These are phyloP conservation scores for Decapterus maruadsi DNA, from an alignment of 2,797 vertebrate genomes.

Conservation along the genomic window DNA sequence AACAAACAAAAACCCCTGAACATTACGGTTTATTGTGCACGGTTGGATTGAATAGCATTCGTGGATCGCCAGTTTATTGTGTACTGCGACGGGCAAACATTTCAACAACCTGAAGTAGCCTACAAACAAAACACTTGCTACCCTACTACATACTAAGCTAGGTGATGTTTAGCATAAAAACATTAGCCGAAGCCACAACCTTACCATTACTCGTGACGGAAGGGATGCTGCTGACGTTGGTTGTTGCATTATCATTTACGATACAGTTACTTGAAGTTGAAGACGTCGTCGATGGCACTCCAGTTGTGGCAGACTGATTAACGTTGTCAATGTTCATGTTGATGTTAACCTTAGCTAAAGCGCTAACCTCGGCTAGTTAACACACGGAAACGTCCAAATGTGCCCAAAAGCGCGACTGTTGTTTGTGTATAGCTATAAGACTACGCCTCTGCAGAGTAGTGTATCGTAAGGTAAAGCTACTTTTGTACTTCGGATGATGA, in stretches of 20 bases:
- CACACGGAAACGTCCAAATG: constrained; percentile 23
- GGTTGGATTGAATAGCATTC: not conserved
- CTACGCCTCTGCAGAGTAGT: not conserved
- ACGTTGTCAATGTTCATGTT: constrained; percentile 83
- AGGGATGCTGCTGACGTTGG: constrained; percentile 78
- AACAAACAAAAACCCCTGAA: too few relatives aligned
- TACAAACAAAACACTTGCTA: not conserved
- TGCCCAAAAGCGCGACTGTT: not conserved
- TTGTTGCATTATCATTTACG: constrained; percentile 73
- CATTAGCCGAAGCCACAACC: constrained; percentile 28
- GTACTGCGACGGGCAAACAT: not conserved
- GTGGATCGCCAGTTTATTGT: too few relatives aligned
- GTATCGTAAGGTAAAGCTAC: not conserved
- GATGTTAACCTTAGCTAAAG: constrained; percentile 55
- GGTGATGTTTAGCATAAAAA: constrained; percentile 1
- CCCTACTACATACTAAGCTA: not conserved
- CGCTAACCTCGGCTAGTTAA: constrained; percentile 66
- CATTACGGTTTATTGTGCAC: too few relatives aligned
- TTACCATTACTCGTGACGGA: constrained; percentile 78
- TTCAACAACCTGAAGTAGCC: not conserved
- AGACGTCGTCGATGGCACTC: constrained; percentile 76
- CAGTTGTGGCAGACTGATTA: constrained; percentile 78
- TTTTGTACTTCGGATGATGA: fast-evolving
- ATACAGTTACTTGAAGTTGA: constrained; percentile 83
- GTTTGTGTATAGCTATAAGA: not conserved